Evolutionary conservation across 30 jellyfish, hydroid and myxozoan genomes (phyloP).

Genomic region (Catostylus mosaicus): DNA sequence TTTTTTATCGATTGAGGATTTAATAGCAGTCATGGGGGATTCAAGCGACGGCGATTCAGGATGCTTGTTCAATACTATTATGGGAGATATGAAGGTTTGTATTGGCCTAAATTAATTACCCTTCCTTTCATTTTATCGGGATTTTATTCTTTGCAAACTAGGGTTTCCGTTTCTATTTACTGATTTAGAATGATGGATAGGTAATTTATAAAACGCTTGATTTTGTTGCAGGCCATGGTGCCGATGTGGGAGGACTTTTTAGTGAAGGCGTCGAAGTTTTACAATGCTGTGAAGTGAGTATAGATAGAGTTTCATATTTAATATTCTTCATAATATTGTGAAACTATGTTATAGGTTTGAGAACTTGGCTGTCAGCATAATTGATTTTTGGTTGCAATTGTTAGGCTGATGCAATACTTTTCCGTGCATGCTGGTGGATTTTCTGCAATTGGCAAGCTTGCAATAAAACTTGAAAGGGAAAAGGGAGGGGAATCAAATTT

Average conservation of each 20-base stretch:
- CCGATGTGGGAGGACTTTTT: slow-evolving; percentile 95
- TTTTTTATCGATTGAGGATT: neutral
- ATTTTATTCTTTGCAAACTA: neutral
- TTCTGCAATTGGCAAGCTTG: too few relatives aligned
- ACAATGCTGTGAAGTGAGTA: slow-evolving; percentile 92
- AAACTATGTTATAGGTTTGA: too few relatives aligned
- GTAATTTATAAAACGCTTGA: neutral
- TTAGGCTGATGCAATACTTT: neutral
- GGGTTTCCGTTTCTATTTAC: neutral
- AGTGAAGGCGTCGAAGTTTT: slow-evolving; percentile 91
- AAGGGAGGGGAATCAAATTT: neutral
- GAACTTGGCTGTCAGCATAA: too few relatives aligned
- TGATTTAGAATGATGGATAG: neutral
- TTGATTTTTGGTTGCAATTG: neutral
- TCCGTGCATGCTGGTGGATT: neutral
- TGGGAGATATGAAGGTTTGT: slow-evolving; percentile 95
- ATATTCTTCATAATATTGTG: neutral
- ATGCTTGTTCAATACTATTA: slow-evolving; percentile 75
- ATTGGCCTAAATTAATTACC: neutral
- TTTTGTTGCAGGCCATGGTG: slow-evolving; percentile 66
- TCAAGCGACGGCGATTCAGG: slow-evolving; percentile 91
- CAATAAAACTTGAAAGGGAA: neutral
- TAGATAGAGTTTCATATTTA: neutral
- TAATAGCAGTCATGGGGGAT: slow-evolving; percentile 74
- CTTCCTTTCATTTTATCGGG: neutral